Conservation (phyloP, 1,140 invertebrate species). For the Caenorhabditis latens region DNA sequence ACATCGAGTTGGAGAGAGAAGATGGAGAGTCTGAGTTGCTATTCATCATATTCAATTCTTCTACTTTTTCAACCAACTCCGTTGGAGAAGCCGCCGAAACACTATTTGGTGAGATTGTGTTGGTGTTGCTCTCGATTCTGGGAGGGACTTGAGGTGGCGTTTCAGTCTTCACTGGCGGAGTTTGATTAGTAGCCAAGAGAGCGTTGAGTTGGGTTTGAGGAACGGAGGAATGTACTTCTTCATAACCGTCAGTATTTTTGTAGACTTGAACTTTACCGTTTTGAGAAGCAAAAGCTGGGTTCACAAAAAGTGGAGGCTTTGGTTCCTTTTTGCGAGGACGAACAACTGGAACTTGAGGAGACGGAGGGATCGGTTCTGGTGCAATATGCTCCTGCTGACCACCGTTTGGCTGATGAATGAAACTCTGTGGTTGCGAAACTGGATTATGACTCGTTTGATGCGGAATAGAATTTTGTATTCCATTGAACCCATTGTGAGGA, state of each 20-base stretch:
- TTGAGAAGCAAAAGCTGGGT: background rate
- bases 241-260: background rate
- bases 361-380: background rate
- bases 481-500: background rate
- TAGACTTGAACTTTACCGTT: background rate
- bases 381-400: background rate
- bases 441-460: background rate
- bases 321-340: background rate
- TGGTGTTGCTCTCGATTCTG: too few relatives aligned
- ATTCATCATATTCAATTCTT: too few relatives aligned
- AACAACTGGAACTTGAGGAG: background rate
- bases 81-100: too few relatives aligned
- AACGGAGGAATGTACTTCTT: background rate
- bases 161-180: too few relatives aligned
- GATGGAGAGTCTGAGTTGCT: background rate
- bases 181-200: too few relatives aligned
- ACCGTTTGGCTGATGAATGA: background rate
- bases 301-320: background rate
- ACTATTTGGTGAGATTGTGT: too few relatives aligned
- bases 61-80: too few relatives aligned
- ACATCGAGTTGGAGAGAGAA: too few relatives aligned
- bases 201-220: too few relatives aligned
- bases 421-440: too few relatives aligned
- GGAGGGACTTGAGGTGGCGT: too few relatives aligned
- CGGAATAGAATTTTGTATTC: background rate